Conservation (phyloP, 2,888 invertebrate species). For the Lepidochrysops patricia region DNA sequence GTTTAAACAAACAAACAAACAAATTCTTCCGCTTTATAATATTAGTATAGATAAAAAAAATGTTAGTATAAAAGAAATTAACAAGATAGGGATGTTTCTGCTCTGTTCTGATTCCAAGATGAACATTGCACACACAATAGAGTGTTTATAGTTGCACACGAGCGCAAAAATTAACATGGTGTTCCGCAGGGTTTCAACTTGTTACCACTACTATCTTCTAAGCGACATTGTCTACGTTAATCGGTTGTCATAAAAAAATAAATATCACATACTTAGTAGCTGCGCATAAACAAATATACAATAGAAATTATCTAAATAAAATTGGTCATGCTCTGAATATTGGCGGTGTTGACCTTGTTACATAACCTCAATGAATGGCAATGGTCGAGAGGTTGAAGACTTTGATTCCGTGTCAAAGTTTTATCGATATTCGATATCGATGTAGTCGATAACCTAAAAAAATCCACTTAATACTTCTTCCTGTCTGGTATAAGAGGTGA, state of each 20-base stretch:
- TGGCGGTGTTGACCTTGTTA: neutral
- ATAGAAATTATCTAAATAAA: neutral
- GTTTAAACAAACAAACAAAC: neutral
- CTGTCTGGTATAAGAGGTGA: too few species aligned
- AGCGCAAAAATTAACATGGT: too few species aligned
- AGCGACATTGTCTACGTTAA: neutral
- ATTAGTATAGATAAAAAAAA: neutral
- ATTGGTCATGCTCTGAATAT: neutral
- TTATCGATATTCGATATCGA: too few species aligned
- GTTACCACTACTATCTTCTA: neutral
- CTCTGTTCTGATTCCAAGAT: too few species aligned
- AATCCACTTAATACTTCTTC: too few species aligned
- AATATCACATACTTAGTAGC: neutral
- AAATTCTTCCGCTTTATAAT: neutral
- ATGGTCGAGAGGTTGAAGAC: constrained; percentile 3
- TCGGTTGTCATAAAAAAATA: neutral
- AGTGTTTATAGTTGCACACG: too few species aligned
- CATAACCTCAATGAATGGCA: neutral
- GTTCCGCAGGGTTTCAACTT: neutral
- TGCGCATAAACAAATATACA: neutral
- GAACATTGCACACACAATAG: too few species aligned
- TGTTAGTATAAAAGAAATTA: too few species aligned
- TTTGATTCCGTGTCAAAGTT: neutral
- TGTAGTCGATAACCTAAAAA: too few species aligned
- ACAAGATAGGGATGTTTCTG: too few species aligned